Base-by-base conservation (phyloP, 1,140 invertebrate species). In the Aphaenogaster floridana region DNA sequence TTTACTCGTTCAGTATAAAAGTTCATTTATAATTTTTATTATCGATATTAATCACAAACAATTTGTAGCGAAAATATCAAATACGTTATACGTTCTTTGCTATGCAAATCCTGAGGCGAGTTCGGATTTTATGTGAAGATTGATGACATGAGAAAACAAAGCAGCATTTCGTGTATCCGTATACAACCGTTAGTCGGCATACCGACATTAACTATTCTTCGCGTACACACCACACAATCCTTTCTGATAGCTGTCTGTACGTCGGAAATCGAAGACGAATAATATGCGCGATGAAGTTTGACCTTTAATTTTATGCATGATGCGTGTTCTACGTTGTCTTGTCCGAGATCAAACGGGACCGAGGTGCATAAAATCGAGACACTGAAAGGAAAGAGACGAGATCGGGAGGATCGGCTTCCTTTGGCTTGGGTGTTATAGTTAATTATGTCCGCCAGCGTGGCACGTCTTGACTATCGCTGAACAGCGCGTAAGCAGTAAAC, bases 381-480 rank as follows among this genome's bases (percentile, higher is more conserved):
- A 59, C 52, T 48, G 68, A 59, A 72, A 59, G 45, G 17, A 45
- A 45, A 34, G 36, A 54, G 52, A 52, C 17, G 59, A 15, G 17
- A 61, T 57, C 17, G 28, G 81, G 71, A 48, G 80, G 39, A 28
- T 42, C 54, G 63, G 71, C 21, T 66, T 83, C 71, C 63, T 52
- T 57, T 76, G 54, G 36, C 78, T 52, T 11, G 17, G 15, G 83
- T 66, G 86, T 90, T 89, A 89, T 86, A 90, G 91, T 92, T 92
- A 93, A 91, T 90, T 90, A 92, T 88, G 80, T 89, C 87, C 88
- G 83, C 91, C 77, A 89, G 88, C 88, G 89, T 76, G 71, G 81
- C 71, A 86, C 89, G 88, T 91, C 88, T 69, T 17, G 80, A 74
- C 57, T 68, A 80, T 92, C 88, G 36, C 63, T 61, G 80, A 39